These are phyloP conservation scores for Conus ventricosus DNA, from an alignment of 1,140 invertebrate species.

Conservation along the genomic window DNA sequence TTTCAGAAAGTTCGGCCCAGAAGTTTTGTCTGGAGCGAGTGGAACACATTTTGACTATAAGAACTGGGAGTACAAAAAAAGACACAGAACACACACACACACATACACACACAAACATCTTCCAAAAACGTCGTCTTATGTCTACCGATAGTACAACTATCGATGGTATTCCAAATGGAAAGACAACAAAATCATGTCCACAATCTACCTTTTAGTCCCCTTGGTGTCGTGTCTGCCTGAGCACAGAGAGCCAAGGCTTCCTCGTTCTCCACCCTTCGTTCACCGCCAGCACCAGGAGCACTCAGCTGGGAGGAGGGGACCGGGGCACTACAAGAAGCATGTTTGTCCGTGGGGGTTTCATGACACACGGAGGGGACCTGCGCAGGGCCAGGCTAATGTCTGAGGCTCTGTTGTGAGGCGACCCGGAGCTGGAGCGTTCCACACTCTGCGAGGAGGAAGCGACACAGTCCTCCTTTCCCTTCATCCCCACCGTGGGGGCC, in stretches of 20 bases:
- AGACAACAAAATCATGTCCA: too few species aligned
- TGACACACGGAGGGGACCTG: conserved; percentile 8
- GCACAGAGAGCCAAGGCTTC: not conserved
- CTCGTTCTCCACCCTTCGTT: not conserved
- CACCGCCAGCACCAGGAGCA: not conserved
- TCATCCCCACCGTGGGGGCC: not conserved
- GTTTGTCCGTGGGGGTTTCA: not conserved
- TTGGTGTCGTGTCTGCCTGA: not conserved
- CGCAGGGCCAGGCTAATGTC: not conserved
- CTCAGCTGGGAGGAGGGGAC: not conserved
- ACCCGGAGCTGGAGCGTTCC: not conserved
- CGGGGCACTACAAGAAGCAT: not conserved
- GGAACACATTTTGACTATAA: too few species aligned
- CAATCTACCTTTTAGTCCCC: conserved; percentile 30
- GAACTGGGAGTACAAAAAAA: too few species aligned
- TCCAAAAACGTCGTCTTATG: too few species aligned
- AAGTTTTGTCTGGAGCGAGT: too few species aligned
- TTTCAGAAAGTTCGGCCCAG: too few species aligned
- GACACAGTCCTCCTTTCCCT: conserved; percentile 17
- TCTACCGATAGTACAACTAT: too few species aligned
- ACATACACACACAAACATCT: too few species aligned
- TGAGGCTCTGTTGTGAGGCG: not conserved
- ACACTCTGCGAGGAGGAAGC: not conserved
- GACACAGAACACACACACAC: too few species aligned
- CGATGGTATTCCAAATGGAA: too few species aligned